phyloP scores from a whole-genome alignment of 2,888 invertebrate species.

The Andrena bucephala region DNA sequence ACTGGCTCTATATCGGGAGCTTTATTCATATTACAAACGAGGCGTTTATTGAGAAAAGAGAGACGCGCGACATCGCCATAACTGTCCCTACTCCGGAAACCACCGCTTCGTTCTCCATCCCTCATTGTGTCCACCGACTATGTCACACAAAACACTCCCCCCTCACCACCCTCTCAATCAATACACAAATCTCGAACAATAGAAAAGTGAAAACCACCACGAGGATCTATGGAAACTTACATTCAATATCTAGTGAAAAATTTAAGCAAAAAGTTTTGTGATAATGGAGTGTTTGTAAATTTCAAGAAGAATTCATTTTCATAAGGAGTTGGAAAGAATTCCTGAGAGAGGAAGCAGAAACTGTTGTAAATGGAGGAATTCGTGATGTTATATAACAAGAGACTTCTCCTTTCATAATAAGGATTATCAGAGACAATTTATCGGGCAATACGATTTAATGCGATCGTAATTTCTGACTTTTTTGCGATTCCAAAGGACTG shows the following conservation, averaged over 20 bases:
- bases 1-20: conserved; percentile 80
- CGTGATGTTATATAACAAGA: conserved; percentile 25
- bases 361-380: background rate
- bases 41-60: conserved; percentile 70
- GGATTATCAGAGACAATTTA: background rate
- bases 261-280: no score
- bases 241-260: no score
- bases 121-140: background rate
- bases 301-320: no score
- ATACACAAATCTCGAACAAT: no score
- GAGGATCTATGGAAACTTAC: no score
- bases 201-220: no score
- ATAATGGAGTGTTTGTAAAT: no score
- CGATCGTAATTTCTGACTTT: conserved; percentile 49
- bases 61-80: conserved; percentile 46
- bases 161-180: background rate
- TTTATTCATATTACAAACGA: conserved; percentile 84
- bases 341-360: no score
- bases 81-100: conserved; percentile 40
- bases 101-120: conserved; percentile 9
- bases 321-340: no score
- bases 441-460: conserved; percentile 18
- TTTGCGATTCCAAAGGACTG: conserved; percentile 37
- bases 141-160: background rate
- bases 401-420: background rate